Conservation (phyloP, 2,113 vertebrate genomes). For the Lepus timidus region DNA sequence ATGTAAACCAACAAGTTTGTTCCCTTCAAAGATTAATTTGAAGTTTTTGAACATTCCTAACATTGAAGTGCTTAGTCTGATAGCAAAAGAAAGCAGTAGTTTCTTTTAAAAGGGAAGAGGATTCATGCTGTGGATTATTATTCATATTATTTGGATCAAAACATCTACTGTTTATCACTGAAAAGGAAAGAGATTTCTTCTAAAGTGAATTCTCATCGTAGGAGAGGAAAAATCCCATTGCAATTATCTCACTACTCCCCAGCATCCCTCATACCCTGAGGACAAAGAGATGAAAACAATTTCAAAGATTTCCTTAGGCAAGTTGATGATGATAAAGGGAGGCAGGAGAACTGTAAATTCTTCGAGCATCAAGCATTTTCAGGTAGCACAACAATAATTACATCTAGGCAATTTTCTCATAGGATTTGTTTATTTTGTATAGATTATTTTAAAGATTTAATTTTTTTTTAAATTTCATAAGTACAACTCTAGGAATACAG, state of each 20-base stretch:
- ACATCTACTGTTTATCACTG: conserved; percentile 35
- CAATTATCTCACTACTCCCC: conserved; percentile 17
- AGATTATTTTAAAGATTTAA: not conserved
- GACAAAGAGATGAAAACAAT: conserved; percentile 59
- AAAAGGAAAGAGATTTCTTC: conserved; percentile 52
- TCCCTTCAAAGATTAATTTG: conserved; percentile 15
- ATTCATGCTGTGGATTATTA: conserved; percentile 9
- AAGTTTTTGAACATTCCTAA: not conserved
- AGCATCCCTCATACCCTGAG: not conserved
- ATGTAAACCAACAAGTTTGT: not conserved
- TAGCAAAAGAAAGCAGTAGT: not conserved
- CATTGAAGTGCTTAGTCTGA: not conserved
- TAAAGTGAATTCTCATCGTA: conserved; percentile 55
- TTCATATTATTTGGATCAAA: conserved; percentile 65
- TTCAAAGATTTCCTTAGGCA: conserved; percentile 53
- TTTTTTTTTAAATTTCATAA: too few species aligned
- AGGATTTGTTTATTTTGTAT: not conserved
- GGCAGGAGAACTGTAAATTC: not conserved
- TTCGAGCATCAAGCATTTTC: not conserved
- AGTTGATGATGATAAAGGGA: not conserved
- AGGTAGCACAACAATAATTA: not conserved
- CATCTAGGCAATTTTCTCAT: not conserved
- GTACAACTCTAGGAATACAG: too few species aligned
- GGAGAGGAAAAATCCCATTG: conserved; percentile 19
- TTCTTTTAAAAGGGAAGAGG: conserved; percentile 27